These are phyloP conservation scores for Plestiodon gilberti DNA, from an alignment of 2,113 vertebrate genomes.

Conservation along the genomic window DNA sequence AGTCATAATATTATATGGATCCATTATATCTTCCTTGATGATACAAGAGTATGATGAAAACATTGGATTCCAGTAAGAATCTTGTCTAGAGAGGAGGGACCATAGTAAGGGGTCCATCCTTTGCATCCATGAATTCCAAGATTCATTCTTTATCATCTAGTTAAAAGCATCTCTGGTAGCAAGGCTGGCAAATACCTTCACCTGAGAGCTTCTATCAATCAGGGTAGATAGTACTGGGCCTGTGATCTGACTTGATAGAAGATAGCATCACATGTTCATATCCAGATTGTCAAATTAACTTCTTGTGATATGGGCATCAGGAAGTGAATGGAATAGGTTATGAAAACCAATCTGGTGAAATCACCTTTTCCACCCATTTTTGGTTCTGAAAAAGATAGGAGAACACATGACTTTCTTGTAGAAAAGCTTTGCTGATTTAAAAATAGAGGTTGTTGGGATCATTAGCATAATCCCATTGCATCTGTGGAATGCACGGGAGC, in stretches of 20 bases:
- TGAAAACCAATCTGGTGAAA: not conserved
- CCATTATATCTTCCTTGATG: not conserved
- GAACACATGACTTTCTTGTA: too few relatives aligned
- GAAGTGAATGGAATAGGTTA: not conserved
- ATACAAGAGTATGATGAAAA: not conserved
- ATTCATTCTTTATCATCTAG: not conserved
- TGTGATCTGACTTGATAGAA: not conserved
- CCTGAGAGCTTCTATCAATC: rapidly evolving
- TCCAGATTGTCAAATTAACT: not conserved
- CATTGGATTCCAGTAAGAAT: not conserved
- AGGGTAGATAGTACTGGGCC: not conserved
- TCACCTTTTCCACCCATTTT: not conserved
- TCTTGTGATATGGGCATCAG: not conserved
- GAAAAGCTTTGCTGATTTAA: too few relatives aligned
- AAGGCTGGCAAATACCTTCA: not conserved
- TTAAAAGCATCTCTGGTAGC: not conserved
- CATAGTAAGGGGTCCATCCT: not conserved
- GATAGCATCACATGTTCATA: not conserved
- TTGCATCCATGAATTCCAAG: not conserved
- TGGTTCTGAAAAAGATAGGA: too few relatives aligned
- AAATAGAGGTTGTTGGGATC: too few relatives aligned
- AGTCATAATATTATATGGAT: not conserved
- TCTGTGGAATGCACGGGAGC: too few relatives aligned
- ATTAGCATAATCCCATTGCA: too few relatives aligned
- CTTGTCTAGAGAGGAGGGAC: not conserved